These are phyloP conservation scores for Puntigrus tetrazona DNA, from an alignment of 2,113 vertebrate genomes.

Conservation along the genomic window DNA sequence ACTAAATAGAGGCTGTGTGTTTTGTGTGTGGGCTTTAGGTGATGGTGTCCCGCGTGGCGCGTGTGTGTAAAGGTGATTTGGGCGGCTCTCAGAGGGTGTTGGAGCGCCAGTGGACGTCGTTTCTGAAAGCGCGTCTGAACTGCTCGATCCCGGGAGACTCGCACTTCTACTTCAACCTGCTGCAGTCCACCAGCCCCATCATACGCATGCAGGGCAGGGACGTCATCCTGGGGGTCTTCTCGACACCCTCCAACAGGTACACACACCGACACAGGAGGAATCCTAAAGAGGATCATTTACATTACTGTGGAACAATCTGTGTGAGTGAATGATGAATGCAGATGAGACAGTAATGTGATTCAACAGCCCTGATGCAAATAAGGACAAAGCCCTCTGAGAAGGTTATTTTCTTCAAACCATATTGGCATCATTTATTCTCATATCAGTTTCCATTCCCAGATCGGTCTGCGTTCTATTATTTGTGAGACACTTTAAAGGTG, in stretches of 20 bases:
- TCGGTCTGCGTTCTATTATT: not conserved
- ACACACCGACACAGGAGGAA: not conserved
- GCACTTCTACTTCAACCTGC: conserved; percentile 97
- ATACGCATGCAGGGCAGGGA: conserved; percentile 88
- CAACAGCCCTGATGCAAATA: conserved; percentile 29
- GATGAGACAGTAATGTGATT: conserved; percentile 25
- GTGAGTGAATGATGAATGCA: conserved; percentile 31
- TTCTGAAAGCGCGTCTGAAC: conserved; percentile 95
- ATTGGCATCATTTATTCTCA: conserved; percentile 1
- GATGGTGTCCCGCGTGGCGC: conserved; percentile 92
- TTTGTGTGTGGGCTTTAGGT: conserved; percentile 73
- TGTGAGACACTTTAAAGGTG: not conserved
- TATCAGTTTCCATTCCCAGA: not conserved
- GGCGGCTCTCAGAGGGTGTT: conserved; percentile 93
- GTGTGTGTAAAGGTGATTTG: conserved; percentile 93
- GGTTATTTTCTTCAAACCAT: not conserved
- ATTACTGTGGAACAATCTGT: not conserved
- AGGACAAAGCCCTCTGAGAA: not conserved
- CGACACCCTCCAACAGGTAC: conserved; percentile 94
- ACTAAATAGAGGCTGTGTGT: not conserved
- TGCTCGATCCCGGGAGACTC: conserved; percentile 95
- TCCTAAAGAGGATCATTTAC: conserved; percentile 1
- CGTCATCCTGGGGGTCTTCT: conserved; percentile 90
- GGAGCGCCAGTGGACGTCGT: conserved; percentile 98
- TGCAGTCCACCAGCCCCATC: conserved; percentile 88